Evolutionary conservation across 1,140 invertebrate species (phyloP), one percentile per base, ranked within the genome.

Genomic region (Anthonomus grandis): DNA sequence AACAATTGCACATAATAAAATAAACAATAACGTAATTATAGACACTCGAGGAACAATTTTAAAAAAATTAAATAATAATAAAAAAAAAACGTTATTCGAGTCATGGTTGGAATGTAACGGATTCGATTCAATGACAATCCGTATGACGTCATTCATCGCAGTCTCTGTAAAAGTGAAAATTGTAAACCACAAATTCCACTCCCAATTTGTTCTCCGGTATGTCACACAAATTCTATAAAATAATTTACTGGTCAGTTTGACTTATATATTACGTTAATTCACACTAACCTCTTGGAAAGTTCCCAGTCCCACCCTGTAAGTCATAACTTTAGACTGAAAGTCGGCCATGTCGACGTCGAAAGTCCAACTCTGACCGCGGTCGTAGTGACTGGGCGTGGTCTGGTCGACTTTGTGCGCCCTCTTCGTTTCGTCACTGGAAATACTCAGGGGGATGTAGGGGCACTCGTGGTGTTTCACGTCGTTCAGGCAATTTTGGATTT

Each of bases 91-190:
- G n/a, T n/a, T n/a, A n/a, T n/a, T n/a, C n/a, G n/a, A n/a, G n/a
- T n/a, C n/a, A n/a, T n/a, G n/a, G n/a, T n/a, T n/a, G n/a, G n/a
- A n/a, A n/a, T n/a, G n/a, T n/a, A n/a, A n/a, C n/a, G n/a, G n/a
- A n/a, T n/a, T n/a, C n/a, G n/a, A n/a, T n/a, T n/a, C n/a, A n/a
- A n/a, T n/a, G n/a, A n/a, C n/a, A n/a, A n/a, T n/a, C n/a, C n/a
- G n/a, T n/a, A n/a, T n/a, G n/a, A n/a, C n/a, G 41, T 74, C 71
- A 82, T 64, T 82, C 81, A 59, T 76, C 75, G 70, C 82, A 84
- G 61, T 80, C 75, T 71, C 81, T 73, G 60, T 80, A 79, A 38
- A 84, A 78, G 59, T 78, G 74, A 54, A 84, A 81, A 63, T 83
- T 83, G 69, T 80, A 82, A 67, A 83, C 81, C 13, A 81, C 68